These are phyloP conservation scores for Lycaena phlaeas DNA, from an alignment of 2,888 invertebrate genomes.

Conservation along the genomic window DNA sequence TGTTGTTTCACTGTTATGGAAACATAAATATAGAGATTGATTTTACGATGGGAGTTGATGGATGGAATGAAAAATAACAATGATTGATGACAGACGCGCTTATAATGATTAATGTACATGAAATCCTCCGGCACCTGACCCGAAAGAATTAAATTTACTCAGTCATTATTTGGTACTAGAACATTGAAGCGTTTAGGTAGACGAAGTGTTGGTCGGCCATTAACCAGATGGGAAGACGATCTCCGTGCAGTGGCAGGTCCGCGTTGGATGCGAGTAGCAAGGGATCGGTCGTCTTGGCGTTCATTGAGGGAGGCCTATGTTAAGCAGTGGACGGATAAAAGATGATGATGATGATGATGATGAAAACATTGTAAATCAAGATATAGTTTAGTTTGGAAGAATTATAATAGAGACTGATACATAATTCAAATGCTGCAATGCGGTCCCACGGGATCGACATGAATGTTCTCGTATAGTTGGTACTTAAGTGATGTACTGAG, in stretches of 20 bases:
- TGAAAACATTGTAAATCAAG: too few species aligned
- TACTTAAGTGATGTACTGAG: conserved; percentile 22
- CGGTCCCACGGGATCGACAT: conserved; percentile 51
- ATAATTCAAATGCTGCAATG: conserved; percentile 66
- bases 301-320: too few species aligned
- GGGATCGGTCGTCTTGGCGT: too few species aligned
- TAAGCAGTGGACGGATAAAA: too few species aligned
- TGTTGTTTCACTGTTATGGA: conserved; percentile 8
- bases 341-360: too few species aligned
- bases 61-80: conserved; percentile 7
- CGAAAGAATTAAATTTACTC: conserved; percentile 1
- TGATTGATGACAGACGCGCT: conserved; percentile 10
- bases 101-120: conserved; percentile 6
- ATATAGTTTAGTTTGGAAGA: conserved; percentile 32
- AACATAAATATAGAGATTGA: conserved; percentile 8
- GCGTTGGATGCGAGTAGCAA: too few species aligned
- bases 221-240: too few species aligned
- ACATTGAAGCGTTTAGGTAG: too few species aligned
- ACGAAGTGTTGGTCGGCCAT: too few species aligned
- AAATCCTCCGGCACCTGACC: conserved; percentile 3
- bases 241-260: too few species aligned
- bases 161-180: conserved; percentile 4
- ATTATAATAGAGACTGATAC: conserved; percentile 56
- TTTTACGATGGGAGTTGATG: conserved; percentile 9
- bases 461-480: conserved; percentile 29